Evolutionary conservation across 2,888 invertebrate genomes (phyloP).

Genomic region (Lasioglossum calceatum): DNA sequence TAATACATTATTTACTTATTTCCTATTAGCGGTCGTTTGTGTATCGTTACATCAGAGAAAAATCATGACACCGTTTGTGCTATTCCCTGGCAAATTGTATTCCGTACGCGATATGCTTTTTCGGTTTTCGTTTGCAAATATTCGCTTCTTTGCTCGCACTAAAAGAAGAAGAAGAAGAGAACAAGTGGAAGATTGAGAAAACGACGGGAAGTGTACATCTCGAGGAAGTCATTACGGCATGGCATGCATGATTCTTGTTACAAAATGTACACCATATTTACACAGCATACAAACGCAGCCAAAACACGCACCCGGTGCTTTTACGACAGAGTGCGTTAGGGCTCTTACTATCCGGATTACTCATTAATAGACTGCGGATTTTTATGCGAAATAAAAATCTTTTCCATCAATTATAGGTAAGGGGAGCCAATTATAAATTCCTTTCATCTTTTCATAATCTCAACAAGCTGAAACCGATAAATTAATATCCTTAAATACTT

Average conservation of each 20-base stretch:
- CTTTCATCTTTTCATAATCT: too few relatives aligned
- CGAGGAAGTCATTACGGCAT: background rate
- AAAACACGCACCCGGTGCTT: background rate
- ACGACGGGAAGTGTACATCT: background rate
- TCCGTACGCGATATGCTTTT: background rate
- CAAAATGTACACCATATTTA: background rate
- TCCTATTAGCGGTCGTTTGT: background rate
- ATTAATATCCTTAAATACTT: too few relatives aligned
- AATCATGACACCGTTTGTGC: slow-evolving; percentile 4
- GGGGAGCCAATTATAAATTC: too few relatives aligned
- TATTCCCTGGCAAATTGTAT: background rate
- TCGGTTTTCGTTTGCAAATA: background rate
- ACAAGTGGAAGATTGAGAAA: background rate
- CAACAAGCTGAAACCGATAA: too few relatives aligned
- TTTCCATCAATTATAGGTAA: too few relatives aligned
- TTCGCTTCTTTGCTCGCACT: background rate
- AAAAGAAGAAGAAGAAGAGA: background rate
- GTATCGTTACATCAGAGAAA: background rate
- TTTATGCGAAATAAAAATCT: too few relatives aligned
- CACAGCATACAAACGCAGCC: background rate
- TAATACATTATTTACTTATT: background rate
- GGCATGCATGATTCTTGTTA: background rate
- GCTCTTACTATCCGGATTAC: too few relatives aligned
- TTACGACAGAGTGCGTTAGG: too few relatives aligned
- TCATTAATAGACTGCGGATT: too few relatives aligned